These are phyloP conservation scores for Drosophila asahinai DNA, from an alignment of 1,140 invertebrate genomes.

Conservation along the genomic window DNA sequence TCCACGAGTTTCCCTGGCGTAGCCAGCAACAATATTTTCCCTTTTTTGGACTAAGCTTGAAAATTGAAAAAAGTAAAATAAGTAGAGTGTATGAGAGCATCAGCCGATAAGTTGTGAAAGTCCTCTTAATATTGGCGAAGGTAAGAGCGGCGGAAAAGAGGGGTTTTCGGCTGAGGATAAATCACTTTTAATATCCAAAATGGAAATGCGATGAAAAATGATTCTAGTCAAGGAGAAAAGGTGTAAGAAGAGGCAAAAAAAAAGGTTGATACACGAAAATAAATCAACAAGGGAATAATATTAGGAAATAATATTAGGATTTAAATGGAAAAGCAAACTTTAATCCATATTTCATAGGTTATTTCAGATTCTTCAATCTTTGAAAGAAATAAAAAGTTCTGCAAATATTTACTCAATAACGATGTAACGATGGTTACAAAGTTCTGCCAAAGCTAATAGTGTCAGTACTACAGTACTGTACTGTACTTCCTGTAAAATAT, in stretches of 20 bases:
- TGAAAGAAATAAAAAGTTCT: background rate
- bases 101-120: slow-evolving; percentile 41
- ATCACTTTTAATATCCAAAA: slow-evolving; percentile 34
- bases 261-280: background rate
- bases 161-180: background rate
- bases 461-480: no score
- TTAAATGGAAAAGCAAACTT: background rate
- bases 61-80: slow-evolving; percentile 1
- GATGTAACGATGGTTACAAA: fast-evolving
- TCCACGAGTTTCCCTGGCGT: slow-evolving; percentile 21
- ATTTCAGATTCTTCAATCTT: background rate
- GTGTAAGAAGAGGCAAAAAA: background rate
- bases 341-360: background rate
- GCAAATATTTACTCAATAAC: background rate
- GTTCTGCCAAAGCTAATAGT: background rate
- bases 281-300: background rate
- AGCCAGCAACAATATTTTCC: slow-evolving; percentile 4
- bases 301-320: background rate
- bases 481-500: background rate
- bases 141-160: background rate
- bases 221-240: background rate
- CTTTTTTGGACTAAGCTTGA: slow-evolving; percentile 18
- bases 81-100: slow-evolving; percentile 11
- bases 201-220: slow-evolving; percentile 36
- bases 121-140: slow-evolving; percentile 16